Evolutionary conservation across 2,113 vertebrate genomes (phyloP).

Genomic region (Nematolebias whitei): DNA sequence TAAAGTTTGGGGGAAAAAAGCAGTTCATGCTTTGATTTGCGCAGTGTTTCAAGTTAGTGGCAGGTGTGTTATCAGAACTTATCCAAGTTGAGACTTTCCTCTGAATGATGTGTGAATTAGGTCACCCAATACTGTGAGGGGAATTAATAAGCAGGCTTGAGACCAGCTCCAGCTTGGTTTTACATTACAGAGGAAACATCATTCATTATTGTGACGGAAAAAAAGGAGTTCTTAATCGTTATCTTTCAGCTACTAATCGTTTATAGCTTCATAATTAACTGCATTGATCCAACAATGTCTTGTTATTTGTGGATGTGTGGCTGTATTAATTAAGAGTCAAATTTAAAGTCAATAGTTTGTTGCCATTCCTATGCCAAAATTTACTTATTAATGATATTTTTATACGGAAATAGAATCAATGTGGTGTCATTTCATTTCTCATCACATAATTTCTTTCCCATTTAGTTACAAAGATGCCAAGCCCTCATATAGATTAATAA

Average conservation of each 20-base stretch:
- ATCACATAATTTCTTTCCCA: not conserved
- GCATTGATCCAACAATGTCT: conserved; percentile 36
- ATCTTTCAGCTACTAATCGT: conserved; percentile 33
- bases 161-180: conserved; percentile 30
- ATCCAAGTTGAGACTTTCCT: conserved; percentile 9
- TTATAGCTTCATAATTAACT: conserved; percentile 51
- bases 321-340: conserved; percentile 33
- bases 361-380: conserved; percentile 1
- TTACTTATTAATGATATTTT: conserved; percentile 25
- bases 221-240: conserved; percentile 30
- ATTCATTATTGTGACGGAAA: conserved; percentile 44
- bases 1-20: not conserved
- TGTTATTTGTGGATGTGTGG: conserved; percentile 21
- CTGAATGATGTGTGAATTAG: conserved; percentile 30
- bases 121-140: conserved; percentile 22
- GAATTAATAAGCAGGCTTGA: conserved; percentile 48
- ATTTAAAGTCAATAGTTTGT: conserved; percentile 26
- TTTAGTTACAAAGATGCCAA: conserved; percentile 27
- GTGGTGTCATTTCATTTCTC: conserved; percentile 3
- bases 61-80: conserved; percentile 12
- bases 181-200: conserved; percentile 32
- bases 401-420: conserved; percentile 10
- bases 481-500: conserved; percentile 30
- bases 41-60: not conserved
- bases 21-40: not conserved